Base-by-base conservation (phyloP, 2,888 invertebrate species). In the Trissolcus japonicus region DNA sequence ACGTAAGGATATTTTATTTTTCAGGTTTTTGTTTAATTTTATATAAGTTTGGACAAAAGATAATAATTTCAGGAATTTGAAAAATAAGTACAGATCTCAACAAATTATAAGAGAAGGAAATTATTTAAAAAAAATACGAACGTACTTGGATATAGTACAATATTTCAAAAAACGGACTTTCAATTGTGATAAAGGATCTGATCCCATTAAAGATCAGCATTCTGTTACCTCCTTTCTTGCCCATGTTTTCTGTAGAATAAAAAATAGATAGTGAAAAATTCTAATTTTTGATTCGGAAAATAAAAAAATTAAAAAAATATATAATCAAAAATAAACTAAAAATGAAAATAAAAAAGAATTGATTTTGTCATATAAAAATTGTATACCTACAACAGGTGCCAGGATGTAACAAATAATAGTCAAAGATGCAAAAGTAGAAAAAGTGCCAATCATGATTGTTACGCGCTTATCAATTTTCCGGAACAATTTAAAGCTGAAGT, bases 151-250 rank as follows among this genome's bases (percentile, higher is more conserved):
- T 43, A 14, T 2, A 43, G 11, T 43, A 43, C 13, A 43, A 2
- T 6, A 13, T 53, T 68, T 68, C 21, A 55, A 29, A 21, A n/a
- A 40, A 56, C 1, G 41, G 56, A 17, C 40, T 17, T 41, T 41
- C 41, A 11, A 19, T 17, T 41, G 41, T 0, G 11, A 55, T 35
- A 16, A 16, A 35, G 7, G 17, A 40, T 13, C 14, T 40, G 11
- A 56, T 13, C 17, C 56, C 41, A 17, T 56, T 19, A 19, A 19
- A 41, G 3, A 56, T 19, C 11, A 56, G 41, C 6, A 56, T n/a
- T 56, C 56, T 40, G 9, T 41, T 11, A 17, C 14, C 19, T 41
- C 56, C 56, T 7, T 41, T 40, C 19, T 56, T 56, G 16, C 56
- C 41, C 19, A 41, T 40, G 19, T 56, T 56, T 56, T 19, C 56